phyloP scores from a whole-genome alignment of 2,113 vertebrate genomes.

The Callipepla californica region DNA sequence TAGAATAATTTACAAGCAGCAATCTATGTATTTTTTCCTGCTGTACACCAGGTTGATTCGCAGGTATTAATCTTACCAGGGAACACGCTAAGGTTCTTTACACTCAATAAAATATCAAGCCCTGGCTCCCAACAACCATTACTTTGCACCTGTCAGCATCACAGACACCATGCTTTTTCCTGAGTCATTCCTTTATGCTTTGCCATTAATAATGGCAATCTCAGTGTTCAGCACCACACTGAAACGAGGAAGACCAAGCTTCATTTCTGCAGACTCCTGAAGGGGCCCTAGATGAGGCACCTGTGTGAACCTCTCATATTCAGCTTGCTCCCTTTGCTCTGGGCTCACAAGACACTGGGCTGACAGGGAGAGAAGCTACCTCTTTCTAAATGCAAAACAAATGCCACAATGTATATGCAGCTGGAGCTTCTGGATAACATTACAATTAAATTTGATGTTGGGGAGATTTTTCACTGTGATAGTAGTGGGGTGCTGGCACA shows the following conservation, averaged over 20 bases:
- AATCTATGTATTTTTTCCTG: not conserved
- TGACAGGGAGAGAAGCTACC: not conserved
- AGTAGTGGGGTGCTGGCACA: no score
- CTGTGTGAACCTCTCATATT: not conserved
- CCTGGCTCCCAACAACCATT: not conserved
- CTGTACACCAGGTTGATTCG: not conserved
- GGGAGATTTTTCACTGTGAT: no score
- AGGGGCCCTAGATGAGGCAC: not conserved
- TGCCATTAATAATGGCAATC: not conserved
- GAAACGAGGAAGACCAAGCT: not conserved
- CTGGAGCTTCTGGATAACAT: not conserved
- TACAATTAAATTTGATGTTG: no score
- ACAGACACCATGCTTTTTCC: not conserved
- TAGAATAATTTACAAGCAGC: not conserved
- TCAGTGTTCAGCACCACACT: not conserved
- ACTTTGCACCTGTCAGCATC: not conserved
- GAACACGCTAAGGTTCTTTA: not conserved
- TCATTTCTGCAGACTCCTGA: not conserved
- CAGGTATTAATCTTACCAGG: not conserved
- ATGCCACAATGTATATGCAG: not conserved
- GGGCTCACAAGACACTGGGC: not conserved
- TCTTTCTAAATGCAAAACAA: not conserved
- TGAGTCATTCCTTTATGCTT: not conserved
- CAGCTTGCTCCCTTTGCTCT: not conserved
- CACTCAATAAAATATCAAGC: not conserved